Evolutionary conservation across 1,140 invertebrate species (phyloP).

Genomic region (Drosophila truncata): DNA sequence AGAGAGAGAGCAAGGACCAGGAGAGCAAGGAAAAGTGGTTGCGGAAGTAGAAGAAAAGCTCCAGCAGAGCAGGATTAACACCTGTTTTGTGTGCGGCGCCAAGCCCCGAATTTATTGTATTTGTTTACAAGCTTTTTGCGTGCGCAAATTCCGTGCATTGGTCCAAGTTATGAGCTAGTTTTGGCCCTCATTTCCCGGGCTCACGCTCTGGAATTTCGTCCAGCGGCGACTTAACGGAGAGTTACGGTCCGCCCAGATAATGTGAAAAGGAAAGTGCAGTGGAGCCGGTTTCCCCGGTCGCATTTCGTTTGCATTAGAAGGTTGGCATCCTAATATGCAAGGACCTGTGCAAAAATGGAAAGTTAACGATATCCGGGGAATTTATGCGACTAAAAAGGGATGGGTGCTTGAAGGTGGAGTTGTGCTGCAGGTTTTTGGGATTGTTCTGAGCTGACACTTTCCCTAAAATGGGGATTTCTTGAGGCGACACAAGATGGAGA

Average conservation of each 20-base stretch:
- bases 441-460: background rate
- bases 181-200: slow-evolving; percentile 46
- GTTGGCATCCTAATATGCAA: slow-evolving; percentile 39
- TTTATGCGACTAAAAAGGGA: slow-evolving; percentile 8
- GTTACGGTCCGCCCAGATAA: slow-evolving; percentile 69
- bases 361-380: slow-evolving; percentile 35
- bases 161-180: slow-evolving; percentile 44
- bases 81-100: slow-evolving; percentile 73
- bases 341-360: slow-evolving; percentile 14
- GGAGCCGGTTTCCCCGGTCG: slow-evolving; percentile 12
- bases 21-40: background rate
- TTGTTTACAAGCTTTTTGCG: slow-evolving; percentile 82
- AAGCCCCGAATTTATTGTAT: slow-evolving; percentile 79
- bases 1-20: slow-evolving; percentile 6
- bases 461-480: background rate
- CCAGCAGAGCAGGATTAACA: slow-evolving; percentile 66
- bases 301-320: slow-evolving; percentile 75
- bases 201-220: slow-evolving; percentile 22
- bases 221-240: slow-evolving; percentile 68
- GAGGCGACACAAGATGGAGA: background rate
- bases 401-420: background rate
- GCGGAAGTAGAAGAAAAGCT: slow-evolving; percentile 25
- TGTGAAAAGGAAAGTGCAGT: slow-evolving; percentile 75
- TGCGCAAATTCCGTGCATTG: slow-evolving; percentile 58
- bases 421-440: background rate